Evolutionary conservation across 1,140 invertebrate genomes (phyloP).

Genomic region (Cryptotermes secundus): DNA sequence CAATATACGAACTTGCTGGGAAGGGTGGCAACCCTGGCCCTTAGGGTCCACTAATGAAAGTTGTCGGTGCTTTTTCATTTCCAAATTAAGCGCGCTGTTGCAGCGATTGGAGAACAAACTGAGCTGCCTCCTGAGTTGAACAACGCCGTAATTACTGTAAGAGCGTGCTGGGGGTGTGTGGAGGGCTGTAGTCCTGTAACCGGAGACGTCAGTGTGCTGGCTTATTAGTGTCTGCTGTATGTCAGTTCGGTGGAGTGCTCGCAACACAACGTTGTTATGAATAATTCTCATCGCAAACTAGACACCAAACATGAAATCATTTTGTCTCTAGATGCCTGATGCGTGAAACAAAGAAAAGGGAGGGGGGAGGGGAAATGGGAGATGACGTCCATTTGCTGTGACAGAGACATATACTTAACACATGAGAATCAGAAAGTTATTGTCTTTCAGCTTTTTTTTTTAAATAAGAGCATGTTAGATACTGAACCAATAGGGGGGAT

Average conservation of each 20-base stretch:
- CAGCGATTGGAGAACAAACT: background rate
- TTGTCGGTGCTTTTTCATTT: background rate
- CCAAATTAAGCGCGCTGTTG: background rate
- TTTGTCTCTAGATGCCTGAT: background rate
- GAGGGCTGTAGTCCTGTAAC: background rate
- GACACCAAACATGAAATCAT: constrained; percentile 11
- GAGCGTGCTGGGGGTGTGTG: background rate
- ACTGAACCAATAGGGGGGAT: background rate
- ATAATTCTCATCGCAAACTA: constrained; percentile 5
- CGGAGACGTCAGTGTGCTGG: background rate
- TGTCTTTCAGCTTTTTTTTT: background rate
- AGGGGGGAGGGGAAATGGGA: background rate
- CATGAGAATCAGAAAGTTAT: background rate
- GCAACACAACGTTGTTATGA: constrained; percentile 1
- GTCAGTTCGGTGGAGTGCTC: background rate
- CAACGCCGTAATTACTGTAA: background rate
- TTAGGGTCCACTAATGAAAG: background rate
- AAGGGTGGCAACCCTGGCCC: background rate
- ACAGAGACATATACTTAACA: background rate
- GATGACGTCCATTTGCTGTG: background rate
- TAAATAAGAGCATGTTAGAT: background rate
- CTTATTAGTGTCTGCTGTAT: background rate
- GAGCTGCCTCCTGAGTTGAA: background rate
- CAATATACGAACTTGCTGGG: background rate
- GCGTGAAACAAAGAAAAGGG: background rate